These are phyloP conservation scores for Phodopus roborovskii DNA, from an alignment of 2,113 vertebrate genomes.

Conservation along the genomic window DNA sequence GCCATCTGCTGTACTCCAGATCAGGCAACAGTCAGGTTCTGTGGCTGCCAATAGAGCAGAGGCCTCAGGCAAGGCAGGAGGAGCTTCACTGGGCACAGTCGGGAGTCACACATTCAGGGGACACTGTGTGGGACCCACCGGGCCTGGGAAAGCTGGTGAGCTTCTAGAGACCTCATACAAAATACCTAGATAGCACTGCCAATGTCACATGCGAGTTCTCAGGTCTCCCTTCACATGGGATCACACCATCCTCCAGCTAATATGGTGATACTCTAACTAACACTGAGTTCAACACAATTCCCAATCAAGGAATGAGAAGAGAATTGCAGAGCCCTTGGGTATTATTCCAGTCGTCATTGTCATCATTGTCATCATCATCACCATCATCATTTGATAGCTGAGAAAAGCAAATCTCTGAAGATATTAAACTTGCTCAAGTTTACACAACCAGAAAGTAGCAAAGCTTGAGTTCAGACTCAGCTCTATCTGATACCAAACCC, in stretches of 20 bases:
- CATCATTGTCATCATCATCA: background rate
- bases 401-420: background rate
- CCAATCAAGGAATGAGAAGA: background rate
- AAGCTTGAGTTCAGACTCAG: background rate
- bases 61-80: background rate
- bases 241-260: background rate
- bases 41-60: background rate
- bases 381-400: background rate
- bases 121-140: background rate
- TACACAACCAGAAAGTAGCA: background rate
- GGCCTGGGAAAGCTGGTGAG: background rate
- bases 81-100: background rate
- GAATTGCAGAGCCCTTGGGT: background rate
- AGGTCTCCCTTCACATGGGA: background rate
- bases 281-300: background rate
- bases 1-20: slow-evolving; percentile 59
- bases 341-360: background rate
- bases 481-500: background rate
- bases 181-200: background rate
- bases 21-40: background rate
- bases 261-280: background rate
- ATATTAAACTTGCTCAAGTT: background rate
- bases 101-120: background rate
- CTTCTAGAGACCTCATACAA: background rate
- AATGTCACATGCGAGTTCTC: background rate